Base-by-base conservation (phyloP, 2,113 vertebrate genomes). In the Amia ocellicauda region DNA sequence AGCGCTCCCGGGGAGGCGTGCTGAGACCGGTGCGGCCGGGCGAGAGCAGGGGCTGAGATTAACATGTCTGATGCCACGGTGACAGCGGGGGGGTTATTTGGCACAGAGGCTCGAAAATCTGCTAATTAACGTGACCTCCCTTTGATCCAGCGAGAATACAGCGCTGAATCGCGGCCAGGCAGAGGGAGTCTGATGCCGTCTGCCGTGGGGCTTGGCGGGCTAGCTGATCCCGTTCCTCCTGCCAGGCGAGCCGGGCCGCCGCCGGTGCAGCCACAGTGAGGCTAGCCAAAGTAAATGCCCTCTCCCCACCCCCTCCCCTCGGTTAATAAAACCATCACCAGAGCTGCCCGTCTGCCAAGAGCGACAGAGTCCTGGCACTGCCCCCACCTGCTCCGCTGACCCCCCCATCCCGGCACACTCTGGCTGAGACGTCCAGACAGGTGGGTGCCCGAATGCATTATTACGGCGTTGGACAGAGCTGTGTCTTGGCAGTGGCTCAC, bases 41-140 rank as follows among this genome's bases (percentile, higher is more conserved):
- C 4, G 43, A 47, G 17, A 47, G 11, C 31, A 63, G 56, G 54
- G 57, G 62, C 28, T 28, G 14, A 54, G 69, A 73, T 71, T 74
- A 73, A 77, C 62, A 74, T 69, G 70, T 71, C 68, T 76, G 61
- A 66, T 74, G 60, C 53, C 74, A 65, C 40, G 60, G 59, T 70
- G 64, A 69, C 72, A 71, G 81, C 80, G 77, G 86, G 90, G 88
- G 87, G 87, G 86, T 90, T 80, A 88, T 87, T 86, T 91, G 88
- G 84, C 80, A 84, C 77, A 88, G 72, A 72, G 85, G 78, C 84
- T 76, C 81, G 76, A 83, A n/a, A 84, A 83, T 83, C 71, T 55
- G 64, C 74, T 84, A 80, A 83, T 88, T 83, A 85, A 80, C 74
- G 74, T 84, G 83, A 88, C 80, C 80, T 86, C 83, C 77, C 80